Percentiles rank a stretch among this genome's conserved stretches.
Conservation (phyloP, 2,888 invertebrate species). For the Phyto melanocephala region DNA sequence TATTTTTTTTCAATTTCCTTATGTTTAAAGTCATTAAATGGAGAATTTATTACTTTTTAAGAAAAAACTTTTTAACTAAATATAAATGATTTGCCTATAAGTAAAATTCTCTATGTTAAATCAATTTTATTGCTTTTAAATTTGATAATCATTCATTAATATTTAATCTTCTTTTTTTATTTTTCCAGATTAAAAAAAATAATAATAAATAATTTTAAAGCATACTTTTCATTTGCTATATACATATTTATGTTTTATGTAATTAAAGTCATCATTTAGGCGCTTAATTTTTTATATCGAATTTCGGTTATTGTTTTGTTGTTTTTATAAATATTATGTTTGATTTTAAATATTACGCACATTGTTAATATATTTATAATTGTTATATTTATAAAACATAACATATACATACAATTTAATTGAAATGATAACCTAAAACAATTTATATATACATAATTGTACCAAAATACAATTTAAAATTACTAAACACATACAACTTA, state of each 20-base stretch:
- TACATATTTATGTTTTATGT: too few species aligned
- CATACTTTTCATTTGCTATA: conserved; percentile 29
- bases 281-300: conserved; percentile 42
- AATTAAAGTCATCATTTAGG: conserved; percentile 54
- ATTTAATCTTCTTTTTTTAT: conserved; percentile 29
- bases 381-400: conserved; percentile 57
- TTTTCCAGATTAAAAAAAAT: conserved; percentile 37
- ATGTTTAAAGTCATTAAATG: too few species aligned
- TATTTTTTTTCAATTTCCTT: too few species aligned
- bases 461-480: conserved; percentile 72
- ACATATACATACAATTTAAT: conserved; percentile 32
- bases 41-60: too few species aligned
- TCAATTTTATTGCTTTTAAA: too few species aligned
- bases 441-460: conserved; percentile 67
- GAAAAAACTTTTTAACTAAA: too few species aligned
- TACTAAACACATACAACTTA: conserved; percentile 18
- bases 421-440: conserved; percentile 45
- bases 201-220: conserved; percentile 19
- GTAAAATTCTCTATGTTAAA: too few species aligned
- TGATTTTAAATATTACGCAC: conserved; percentile 65
- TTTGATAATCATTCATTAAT: conserved; percentile 9
- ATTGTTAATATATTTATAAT: conserved; percentile 66
- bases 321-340: conserved; percentile 57
- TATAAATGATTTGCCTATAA: too few species aligned
- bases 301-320: conserved; percentile 60